A percentile compares a stretch with the other conserved stretches of the same genome.
phyloP scores from a whole-genome alignment of 2,888 invertebrate species.

The Willowsia nigromaculata region DNA sequence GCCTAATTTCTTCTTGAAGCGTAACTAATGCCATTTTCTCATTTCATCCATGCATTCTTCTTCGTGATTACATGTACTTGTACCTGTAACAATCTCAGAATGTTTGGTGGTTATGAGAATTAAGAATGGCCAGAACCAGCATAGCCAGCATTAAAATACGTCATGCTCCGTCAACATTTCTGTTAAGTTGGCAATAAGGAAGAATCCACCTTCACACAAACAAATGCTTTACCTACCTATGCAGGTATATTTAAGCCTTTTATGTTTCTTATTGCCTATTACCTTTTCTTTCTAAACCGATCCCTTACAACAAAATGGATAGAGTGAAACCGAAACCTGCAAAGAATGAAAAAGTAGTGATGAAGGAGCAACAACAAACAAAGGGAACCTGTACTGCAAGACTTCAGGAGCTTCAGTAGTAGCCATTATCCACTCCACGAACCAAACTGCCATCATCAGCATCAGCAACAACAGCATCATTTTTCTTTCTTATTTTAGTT shows the following conservation, averaged over 20 bases:
- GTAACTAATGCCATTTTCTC: slow-evolving; percentile 28
- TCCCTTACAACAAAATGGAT: not conserved
- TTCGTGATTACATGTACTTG: not conserved
- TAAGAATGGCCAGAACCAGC: not conserved
- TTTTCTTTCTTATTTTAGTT: not conserved
- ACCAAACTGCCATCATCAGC: not conserved
- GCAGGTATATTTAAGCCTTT: not conserved
- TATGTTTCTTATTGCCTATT: not conserved
- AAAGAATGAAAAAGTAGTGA: slow-evolving; percentile 21
- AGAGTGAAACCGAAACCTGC: not conserved
- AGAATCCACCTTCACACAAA: not conserved
- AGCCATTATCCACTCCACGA: not conserved
- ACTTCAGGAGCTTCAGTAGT: too few relatives aligned
- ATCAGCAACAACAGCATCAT: slow-evolving; percentile 4
- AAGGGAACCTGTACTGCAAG: not conserved
- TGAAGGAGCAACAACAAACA: not conserved
- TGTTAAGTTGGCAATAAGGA: not conserved
- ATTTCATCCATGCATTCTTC: not conserved
- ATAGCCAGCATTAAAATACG: slow-evolving; percentile 16
- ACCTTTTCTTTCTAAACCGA: not conserved
- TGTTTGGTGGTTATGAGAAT: not conserved
- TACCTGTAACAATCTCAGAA: not conserved
- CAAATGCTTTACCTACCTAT: not conserved
- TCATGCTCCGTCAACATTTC: slow-evolving; percentile 8
- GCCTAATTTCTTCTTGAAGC: slow-evolving; percentile 24